Conservation (phyloP, 2,888 invertebrate genomes). For the Hypselothyrea guttata region DNA sequence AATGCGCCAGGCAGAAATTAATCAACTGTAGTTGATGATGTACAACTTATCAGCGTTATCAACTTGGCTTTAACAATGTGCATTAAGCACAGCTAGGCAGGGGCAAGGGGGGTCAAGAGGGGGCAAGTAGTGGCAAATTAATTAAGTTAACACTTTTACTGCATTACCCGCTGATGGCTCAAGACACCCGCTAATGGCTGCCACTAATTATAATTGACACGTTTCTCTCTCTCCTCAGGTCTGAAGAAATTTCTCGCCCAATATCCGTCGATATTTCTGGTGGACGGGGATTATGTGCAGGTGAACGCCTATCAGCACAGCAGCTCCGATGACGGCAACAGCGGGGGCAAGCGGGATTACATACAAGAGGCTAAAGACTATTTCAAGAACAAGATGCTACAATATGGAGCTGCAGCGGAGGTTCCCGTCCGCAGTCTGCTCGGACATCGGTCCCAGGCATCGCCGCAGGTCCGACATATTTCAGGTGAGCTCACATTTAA, state of each 20-base stretch:
- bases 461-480: slow-evolving; percentile 97
- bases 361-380: slow-evolving; percentile 98
- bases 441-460: slow-evolving; percentile 97
- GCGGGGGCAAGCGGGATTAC: slow-evolving; percentile 90
- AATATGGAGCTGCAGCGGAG: slow-evolving; percentile 97
- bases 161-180: slow-evolving; percentile 42
- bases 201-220: slow-evolving; percentile 67
- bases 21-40: slow-evolving; percentile 34
- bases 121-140: slow-evolving; percentile 29
- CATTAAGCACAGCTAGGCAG: slow-evolving; percentile 41
- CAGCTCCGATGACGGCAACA: slow-evolving; percentile 84
- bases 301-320: slow-evolving; percentile 90
- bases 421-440: slow-evolving; percentile 98
- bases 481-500: slow-evolving; percentile 84
- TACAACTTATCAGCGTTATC: no score
- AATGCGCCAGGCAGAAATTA: slow-evolving; percentile 37
- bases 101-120: slow-evolving; percentile 13
- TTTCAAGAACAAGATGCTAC: slow-evolving; percentile 96
- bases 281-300: slow-evolving; percentile 95
- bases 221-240: no score
- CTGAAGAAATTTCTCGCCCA: slow-evolving; percentile 97
- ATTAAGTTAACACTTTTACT: slow-evolving; percentile 66
- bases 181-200: slow-evolving; percentile 49
- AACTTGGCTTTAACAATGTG: not conserved
- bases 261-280: slow-evolving; percentile 97